Evolutionary conservation across 2,797 vertebrate genomes (phyloP), one percentile per base, ranked within the genome.

Genomic region (Allenopithecus nigroviridis): DNA sequence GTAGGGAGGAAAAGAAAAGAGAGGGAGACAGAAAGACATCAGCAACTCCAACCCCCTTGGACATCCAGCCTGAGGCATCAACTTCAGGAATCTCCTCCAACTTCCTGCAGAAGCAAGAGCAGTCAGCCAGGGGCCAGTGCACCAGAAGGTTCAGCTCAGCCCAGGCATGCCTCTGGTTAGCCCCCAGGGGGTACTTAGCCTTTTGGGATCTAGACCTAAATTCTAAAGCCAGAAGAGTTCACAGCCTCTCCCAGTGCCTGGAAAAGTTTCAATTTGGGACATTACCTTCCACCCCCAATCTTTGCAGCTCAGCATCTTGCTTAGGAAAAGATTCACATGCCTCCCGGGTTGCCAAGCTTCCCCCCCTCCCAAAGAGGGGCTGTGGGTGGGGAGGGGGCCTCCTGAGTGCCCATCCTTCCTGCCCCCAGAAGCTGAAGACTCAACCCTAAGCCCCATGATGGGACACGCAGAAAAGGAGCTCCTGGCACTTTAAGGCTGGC

Each of bases 401-500:
- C 68, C 61, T 1, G 0, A 10, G 57, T 0, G 3, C 53, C 89
- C 8, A 8, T 89, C 80, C 64, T 59, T 30, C 88, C 81, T 28
- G 75, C 33, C 75, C 84, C 91, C 61, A 89, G 76, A 96, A 91
- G 76, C 97, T 74, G 53, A 48, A 72, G 87, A 28, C 86, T 96
- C 86, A 80, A 84, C 87, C 89, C 53, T 79, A 72, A 92, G 48
- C 46, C 57, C 81, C 79, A 5, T 89, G 83, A 92, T 97, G 95
- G 80, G 84, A 95, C 96, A 84, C 5, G 12, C 84, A 68, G 91
- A 98, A 97, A 97, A 97, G 97, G 97, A 96, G 97, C 96, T 98
- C 91, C 98, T 99, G 99, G 99, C 99, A 99, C 99, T 99, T 99
- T 99, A 99, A 99, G 99, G 99, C 99, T 98, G 98, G 99, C 99